phyloP scores from a whole-genome alignment of 2,888 invertebrate species.

The Linyphia triangularis region DNA sequence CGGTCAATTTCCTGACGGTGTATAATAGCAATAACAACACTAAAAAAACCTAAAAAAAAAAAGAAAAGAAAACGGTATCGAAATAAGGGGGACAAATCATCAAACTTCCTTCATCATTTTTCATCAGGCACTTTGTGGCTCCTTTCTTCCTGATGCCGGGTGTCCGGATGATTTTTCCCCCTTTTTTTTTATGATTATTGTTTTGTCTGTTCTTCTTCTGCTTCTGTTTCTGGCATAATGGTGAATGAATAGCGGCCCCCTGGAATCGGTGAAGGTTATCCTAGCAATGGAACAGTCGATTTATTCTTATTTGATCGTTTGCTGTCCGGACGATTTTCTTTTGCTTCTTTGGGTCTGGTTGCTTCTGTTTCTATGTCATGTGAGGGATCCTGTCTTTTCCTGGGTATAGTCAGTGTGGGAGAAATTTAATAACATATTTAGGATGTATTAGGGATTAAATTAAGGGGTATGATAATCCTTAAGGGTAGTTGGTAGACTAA shows the following conservation, averaged over 20 bases:
- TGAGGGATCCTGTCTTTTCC: not conserved
- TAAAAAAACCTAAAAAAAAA: not conserved
- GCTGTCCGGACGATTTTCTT: not conserved
- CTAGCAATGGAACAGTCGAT: conserved; percentile 38
- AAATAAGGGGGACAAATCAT: conserved; percentile 65
- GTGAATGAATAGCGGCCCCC: conserved; percentile 51
- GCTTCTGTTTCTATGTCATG: not conserved
- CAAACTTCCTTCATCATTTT: conserved; percentile 70
- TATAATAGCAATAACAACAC: conserved; percentile 51
- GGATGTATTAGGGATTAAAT: too few relatives aligned
- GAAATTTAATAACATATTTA: too few relatives aligned
- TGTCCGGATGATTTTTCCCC: too few relatives aligned
- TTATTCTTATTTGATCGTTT: conserved; percentile 68
- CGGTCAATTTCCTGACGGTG: conserved; percentile 71
- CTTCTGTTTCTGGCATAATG: conserved; percentile 63
- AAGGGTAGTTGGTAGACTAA: too few relatives aligned
- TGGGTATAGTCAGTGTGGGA: not conserved
- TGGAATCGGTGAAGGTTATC: conserved; percentile 53
- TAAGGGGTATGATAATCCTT: too few relatives aligned
- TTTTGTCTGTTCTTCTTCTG: not conserved
- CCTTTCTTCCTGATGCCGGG: conserved; percentile 59
- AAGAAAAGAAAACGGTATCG: conserved; percentile 27
- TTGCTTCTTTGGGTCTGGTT: conserved; percentile 41
- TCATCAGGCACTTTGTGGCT: conserved; percentile 73
- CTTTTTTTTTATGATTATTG: conserved; percentile 11